Base-by-base conservation (phyloP, 1,140 invertebrate genomes). In the Araneus ventricosus region DNA sequence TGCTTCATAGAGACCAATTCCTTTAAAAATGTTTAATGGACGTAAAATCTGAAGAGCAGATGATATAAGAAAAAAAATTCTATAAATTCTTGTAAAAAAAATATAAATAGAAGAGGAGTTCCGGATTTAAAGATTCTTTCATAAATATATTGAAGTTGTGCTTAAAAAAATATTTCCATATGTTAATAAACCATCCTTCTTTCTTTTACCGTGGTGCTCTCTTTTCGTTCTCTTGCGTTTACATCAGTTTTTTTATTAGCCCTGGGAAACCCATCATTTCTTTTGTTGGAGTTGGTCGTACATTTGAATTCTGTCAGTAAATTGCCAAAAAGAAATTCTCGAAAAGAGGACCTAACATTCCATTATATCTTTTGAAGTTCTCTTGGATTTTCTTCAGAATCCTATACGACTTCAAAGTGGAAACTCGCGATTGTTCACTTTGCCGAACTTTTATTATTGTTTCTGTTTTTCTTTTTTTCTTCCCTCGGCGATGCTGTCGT, bases 281-380 rank as follows among this genome's bases (percentile, higher is more conserved):
- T 84, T 84, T 52, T 52, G 45, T 84, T 84, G n/a, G 34, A 45
- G 82, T n/a, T 85, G 39, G 27, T 27, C 37, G 24, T 37, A 45
- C 52, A 87, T 87, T 87, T 87, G 41, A 87, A 87, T 87, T 87
- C 85, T 87, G 85, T 45, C 85, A 37, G 52, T 61, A 87, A 87
- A 87, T 87, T 87, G 41, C 34, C 27, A 37, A 59, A 61, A 59
- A 87, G 34, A 87, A 87, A 87, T 80, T 80, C 34, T 34, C 52
- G 57, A 45, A 30, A 41, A 22, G 41, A 39, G 37, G 27, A 52
- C 82, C 59, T 39, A 87, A 63, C 85, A 87, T 61, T 87, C 85
- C 85, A 87, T 87, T 87, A 87, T 87, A 45, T 59, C 59, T 84
- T 84, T 84, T 87, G 41, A 87, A 87, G 34, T 61, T 59, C 85